Conservation (phyloP, 2,888 invertebrate species). For the Pollenia labialis region DNA sequence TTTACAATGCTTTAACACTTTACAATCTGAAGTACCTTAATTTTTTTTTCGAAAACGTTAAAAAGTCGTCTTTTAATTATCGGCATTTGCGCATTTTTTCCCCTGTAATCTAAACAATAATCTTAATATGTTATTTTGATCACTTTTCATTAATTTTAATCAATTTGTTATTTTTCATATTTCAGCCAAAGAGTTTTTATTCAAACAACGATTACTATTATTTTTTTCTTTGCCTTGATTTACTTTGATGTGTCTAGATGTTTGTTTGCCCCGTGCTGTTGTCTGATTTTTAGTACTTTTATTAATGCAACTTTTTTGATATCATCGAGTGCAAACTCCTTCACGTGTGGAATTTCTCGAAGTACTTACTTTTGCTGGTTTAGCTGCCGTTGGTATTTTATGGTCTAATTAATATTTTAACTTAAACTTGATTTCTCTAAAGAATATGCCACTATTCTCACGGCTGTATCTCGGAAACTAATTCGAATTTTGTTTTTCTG, state of each 20-base stretch:
- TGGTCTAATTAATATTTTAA: no score
- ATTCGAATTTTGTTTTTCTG: no score
- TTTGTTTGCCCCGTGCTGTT: not conserved
- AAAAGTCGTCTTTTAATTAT: not conserved
- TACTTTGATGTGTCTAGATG: conserved; percentile 1
- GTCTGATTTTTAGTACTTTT: not conserved
- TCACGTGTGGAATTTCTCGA: no score
- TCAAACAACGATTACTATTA: not conserved
- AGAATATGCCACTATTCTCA: no score
- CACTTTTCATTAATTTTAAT: not conserved
- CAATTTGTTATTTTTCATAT: conserved; percentile 1
- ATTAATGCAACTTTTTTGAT: not conserved
- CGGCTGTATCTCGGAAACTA: no score
- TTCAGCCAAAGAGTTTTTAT: conserved; percentile 1
- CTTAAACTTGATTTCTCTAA: no score
- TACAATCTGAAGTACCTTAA: conserved; percentile 15
- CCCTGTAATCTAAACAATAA: conserved; percentile 7
- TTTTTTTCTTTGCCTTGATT: not conserved
- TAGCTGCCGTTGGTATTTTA: no score
- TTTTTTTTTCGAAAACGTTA: not conserved
- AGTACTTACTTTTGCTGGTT: no score
- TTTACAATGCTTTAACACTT: not conserved
- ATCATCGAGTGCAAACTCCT: no score
- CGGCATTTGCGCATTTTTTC: not conserved
- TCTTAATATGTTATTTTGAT: not conserved